A percentile compares a stretch with the other conserved stretches of the same genome.
Conservation (phyloP, 2,797 vertebrate genomes). For the Hyperoplus lanceolatus region DNA sequence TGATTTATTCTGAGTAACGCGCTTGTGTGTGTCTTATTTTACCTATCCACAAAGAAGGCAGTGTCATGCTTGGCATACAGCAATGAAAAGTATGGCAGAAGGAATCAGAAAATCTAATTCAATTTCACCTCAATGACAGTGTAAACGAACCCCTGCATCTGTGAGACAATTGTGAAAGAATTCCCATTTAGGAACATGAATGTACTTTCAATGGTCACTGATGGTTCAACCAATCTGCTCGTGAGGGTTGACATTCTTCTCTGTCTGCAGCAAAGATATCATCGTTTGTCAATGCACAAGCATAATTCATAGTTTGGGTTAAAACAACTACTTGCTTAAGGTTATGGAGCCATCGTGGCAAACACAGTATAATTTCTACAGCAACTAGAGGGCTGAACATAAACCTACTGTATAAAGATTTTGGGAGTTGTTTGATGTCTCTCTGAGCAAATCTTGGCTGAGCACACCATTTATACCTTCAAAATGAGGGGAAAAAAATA, state of each 20-base stretch:
- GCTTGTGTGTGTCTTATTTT: neutral
- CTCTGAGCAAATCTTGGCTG: neutral
- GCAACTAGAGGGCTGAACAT: neutral
- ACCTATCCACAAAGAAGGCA: neutral
- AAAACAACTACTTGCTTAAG: neutral
- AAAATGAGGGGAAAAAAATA: neutral
- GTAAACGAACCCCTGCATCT: neutral
- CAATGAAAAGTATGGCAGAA: neutral
- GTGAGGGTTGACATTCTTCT: neutral
- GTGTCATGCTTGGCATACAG: neutral
- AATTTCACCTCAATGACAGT: neutral
- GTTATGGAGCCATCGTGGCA: neutral
- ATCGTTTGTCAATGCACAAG: neutral
- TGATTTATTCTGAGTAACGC: too few species aligned
- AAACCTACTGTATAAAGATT: neutral
- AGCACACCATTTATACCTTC: neutral
- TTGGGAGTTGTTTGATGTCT: neutral
- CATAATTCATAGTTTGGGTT: neutral
- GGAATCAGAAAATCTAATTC: neutral
- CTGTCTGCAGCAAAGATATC: neutral
- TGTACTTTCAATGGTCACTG: too few species aligned
- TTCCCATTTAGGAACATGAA: neutral
- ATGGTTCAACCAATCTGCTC: neutral
- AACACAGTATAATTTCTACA: neutral
- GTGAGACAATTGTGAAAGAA: neutral